Conservation (phyloP, 2,113 vertebrate species). For the Prochilodus magdalenae region DNA sequence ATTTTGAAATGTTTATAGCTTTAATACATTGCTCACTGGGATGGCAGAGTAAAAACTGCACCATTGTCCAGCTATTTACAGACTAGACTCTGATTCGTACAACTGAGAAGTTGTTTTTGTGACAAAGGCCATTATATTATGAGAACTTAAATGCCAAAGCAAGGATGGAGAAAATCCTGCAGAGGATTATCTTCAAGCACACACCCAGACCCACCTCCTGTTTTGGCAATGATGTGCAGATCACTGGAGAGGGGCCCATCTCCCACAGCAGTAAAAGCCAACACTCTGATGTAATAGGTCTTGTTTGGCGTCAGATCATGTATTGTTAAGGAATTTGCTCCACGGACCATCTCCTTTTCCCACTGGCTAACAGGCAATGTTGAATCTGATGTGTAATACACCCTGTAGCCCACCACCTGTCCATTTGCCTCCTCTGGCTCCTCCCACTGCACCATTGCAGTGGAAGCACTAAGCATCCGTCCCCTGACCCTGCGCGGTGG, state of each 20-base stretch:
- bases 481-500: constrained; percentile 94
- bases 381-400: constrained; percentile 95
- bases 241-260: constrained; percentile 96
- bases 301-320: constrained; percentile 93
- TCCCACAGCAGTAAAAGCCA: constrained; percentile 98
- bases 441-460: constrained; percentile 98
- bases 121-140: background rate
- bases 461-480: constrained; percentile 96
- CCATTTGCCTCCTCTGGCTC: constrained; percentile 97
- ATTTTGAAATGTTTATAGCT: too few relatives aligned
- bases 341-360: constrained; percentile 97
- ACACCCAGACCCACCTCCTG: constrained; percentile 80
- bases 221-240: constrained; percentile 98
- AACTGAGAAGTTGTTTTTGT: background rate
- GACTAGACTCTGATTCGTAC: too few relatives aligned
- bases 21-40: too few relatives aligned
- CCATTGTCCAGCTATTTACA: background rate
- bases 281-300: constrained; percentile 94
- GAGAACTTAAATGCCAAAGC: background rate
- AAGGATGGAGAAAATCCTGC: background rate
- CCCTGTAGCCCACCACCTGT: constrained; percentile 96
- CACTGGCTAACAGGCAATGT: constrained; percentile 91
- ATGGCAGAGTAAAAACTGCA: background rate
- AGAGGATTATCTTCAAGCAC: background rate
- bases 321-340: constrained; percentile 94